phyloP scores from a whole-genome alignment of 2,888 invertebrate genomes.

The Branchipolynoe longqiensis region DNA sequence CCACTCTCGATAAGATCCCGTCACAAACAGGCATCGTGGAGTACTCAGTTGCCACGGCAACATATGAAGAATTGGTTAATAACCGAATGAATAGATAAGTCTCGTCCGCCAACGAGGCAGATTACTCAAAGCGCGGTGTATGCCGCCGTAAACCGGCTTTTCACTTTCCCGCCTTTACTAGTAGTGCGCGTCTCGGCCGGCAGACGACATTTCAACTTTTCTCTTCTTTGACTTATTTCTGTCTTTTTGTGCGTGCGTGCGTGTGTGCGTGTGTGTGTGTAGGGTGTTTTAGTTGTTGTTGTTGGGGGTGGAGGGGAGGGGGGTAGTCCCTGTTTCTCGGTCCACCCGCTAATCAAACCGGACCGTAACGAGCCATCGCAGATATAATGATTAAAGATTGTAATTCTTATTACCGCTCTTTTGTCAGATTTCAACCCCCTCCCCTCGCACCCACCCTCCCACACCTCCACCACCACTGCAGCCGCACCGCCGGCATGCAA shows the following conservation, averaged over 20 bases:
- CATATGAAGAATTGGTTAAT: conserved; percentile 56
- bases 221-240: background rate
- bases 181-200: background rate
- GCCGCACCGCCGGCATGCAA: conserved; percentile 21
- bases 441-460: too few species aligned
- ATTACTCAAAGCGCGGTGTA: conserved; percentile 12
- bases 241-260: too few species aligned
- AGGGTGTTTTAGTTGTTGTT: too few species aligned
- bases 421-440: conserved; percentile 15
- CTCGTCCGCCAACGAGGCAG: background rate
- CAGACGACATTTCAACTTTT: background rate
- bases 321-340: too few species aligned
- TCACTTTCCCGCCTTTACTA: conserved; percentile 19
- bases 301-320: too few species aligned
- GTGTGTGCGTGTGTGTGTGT: too few species aligned
- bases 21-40: background rate
- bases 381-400: conserved; percentile 48
- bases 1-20: background rate
- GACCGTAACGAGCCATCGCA: conserved; percentile 20
- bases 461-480: too few species aligned
- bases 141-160: conserved; percentile 42
- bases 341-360: conserved; percentile 11
- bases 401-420: conserved; percentile 41
- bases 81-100: conserved; percentile 57
- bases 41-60: conserved; percentile 50